Evolutionary conservation across 1,140 invertebrate genomes (phyloP), one percentile per base, ranked within the genome.

Genomic region (Drosophila nebulosa): DNA sequence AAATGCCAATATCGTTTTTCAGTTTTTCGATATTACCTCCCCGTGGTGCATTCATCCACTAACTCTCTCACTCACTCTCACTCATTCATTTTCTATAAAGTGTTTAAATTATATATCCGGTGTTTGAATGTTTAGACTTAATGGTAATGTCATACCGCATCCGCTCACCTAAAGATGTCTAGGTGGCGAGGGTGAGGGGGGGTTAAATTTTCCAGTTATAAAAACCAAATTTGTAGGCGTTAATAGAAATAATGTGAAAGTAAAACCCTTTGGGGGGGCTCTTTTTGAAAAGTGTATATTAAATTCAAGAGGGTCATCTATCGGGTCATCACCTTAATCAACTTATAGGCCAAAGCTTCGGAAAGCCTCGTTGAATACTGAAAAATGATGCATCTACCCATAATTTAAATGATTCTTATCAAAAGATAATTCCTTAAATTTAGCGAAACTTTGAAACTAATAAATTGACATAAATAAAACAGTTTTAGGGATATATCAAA

Each of bases 81-180:
- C 12, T 1, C 14, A 35, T n/a, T 39, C 21, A 30, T 77, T 64
- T 36, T 50, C 77, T 69, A 85, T 85, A 71, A 86, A 85, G 67
- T 65, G 74, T 58, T 75, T 86, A 88, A 86, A 76, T 88, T 86
- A 86, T 86, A 81, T 66, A 86, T 86, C 81, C 81, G 81, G 72
- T 61, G 73, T 46, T n/a, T 9, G 26, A 10, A 16, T 21, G 55
- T 12, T 57, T 21, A 21, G 12, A 27, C 27, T 24, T 51, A 68
- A 42, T 27, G 32, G 64, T 76, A 68, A 75, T 62, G 53, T 52
- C 64, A 61, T 36, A 68, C 50, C 60, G 36, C 22, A 50, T 65
- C 52, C 56, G 32, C 9, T 52, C 36, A 16, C 16, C 9, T 6
- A 60, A 55, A 64, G 64, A 51, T n/a, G n/a, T n/a, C n/a, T n/a